phyloP scores from a whole-genome alignment of 37 sponge, comb jelly and placozoan species.

The Haliclona indistincta region DNA sequence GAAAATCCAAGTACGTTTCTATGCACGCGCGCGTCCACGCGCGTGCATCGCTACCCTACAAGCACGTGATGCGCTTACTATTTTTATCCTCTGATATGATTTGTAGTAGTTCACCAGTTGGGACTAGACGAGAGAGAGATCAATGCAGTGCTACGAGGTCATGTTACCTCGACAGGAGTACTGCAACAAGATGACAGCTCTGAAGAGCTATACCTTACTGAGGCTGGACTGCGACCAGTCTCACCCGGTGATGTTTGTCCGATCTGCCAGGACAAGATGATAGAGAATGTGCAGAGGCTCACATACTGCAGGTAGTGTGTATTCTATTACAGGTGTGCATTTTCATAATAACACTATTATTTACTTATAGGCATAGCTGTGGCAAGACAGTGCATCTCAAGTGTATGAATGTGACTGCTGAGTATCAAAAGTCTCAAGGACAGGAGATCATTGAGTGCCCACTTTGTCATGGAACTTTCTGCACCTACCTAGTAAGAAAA shows the following conservation, averaged over 20 bases:
- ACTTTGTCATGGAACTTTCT: slow-evolving; percentile 90
- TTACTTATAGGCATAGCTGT: slow-evolving; percentile 81
- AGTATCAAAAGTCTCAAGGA: slow-evolving; percentile 80
- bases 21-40: too few relatives aligned
- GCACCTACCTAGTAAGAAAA: slow-evolving; percentile 63
- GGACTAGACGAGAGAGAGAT: slow-evolving; percentile 90
- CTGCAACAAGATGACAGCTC: background rate
- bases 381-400: slow-evolving; percentile 89
- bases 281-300: slow-evolving; percentile 26
- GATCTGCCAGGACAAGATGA: slow-evolving; percentile 91
- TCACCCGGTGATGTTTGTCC: slow-evolving; percentile 87
- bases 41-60: too few relatives aligned
- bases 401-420: slow-evolving; percentile 96
- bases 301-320: slow-evolving; percentile 71
- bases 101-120: slow-evolving; percentile 72
- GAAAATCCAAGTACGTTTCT: slow-evolving; percentile 70
- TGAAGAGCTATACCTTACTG: too few relatives aligned
- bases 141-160: slow-evolving; percentile 67
- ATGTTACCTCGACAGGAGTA: slow-evolving; percentile 20
- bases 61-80: too few relatives aligned
- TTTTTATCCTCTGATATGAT: background rate
- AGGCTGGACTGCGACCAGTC: slow-evolving; percentile 35
- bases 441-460: slow-evolving; percentile 80
- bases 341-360: too few relatives aligned
- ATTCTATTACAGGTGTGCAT: too few relatives aligned